Percentiles rank a stretch among this genome's conserved stretches.
Evolutionary conservation across 1,140 invertebrate genomes (phyloP).

Genomic region (Drosophila sechellia): DNA sequence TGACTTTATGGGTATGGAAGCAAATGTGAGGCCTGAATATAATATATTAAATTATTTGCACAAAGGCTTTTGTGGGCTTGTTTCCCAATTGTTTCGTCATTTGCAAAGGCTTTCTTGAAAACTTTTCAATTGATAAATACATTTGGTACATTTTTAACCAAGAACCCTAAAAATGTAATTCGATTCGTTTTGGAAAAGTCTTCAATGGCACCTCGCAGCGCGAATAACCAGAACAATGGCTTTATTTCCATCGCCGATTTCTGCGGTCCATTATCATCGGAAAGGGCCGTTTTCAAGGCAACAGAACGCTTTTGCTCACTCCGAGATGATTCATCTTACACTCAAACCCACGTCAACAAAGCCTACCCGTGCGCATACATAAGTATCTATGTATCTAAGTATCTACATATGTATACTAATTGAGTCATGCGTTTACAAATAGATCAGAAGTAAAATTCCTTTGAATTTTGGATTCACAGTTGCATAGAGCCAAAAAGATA

Average conservation of each 20-base stretch:
- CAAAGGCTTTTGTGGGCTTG: background rate
- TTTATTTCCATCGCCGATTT: too few relatives aligned
- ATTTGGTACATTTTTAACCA: background rate
- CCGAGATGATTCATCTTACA: slow-evolving; percentile 28
- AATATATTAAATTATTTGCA: background rate
- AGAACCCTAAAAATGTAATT: background rate
- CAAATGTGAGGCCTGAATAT: background rate
- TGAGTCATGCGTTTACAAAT: background rate
- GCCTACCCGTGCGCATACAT: background rate
- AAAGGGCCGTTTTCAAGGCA: background rate
- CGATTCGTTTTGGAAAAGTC: background rate
- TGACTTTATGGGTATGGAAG: background rate
- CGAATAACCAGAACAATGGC: too few relatives aligned
- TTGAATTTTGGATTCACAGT: background rate
- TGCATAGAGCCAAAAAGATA: too few relatives aligned
- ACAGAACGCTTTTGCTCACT: background rate
- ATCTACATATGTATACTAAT: background rate
- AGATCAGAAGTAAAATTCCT: background rate
- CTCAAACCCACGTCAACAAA: slow-evolving; percentile 4
- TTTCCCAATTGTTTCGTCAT: too few relatives aligned
- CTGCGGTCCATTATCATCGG: background rate
- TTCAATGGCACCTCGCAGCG: too few relatives aligned
- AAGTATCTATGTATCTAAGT: background rate
- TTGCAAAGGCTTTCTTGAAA: too few relatives aligned
- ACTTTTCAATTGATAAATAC: background rate